Base-by-base conservation (phyloP, 2,797 vertebrate genomes). In the Caiman crocodilus region DNA sequence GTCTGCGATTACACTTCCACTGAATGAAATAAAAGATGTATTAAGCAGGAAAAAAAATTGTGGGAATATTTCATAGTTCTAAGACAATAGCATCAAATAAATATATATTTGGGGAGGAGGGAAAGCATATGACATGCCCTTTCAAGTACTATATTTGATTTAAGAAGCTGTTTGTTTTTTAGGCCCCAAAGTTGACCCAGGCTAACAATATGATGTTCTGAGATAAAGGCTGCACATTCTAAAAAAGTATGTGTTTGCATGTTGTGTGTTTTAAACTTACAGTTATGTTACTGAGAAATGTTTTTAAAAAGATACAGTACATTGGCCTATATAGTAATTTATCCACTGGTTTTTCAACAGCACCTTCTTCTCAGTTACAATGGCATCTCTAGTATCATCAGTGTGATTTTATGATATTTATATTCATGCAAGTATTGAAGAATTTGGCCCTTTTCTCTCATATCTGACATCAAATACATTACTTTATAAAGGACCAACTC, bases 151-250 rank as follows among this genome's bases (percentile, higher is more conserved):
- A 50, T 69, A 14, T 18, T 26, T 75, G 59, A 26, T 77, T 73
- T 75, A 55, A 83, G 59, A 61, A n/a, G 82, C 67, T 82, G 67
- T 79, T 81, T 76, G 79, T 9, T 90, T 50, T 35, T 73, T 80
- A 56, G 50, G 79, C 80, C 55, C 92, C 71, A 57, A 81, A 17
- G 0, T 21, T 63, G 50, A 15, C 42, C 75, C 9, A 15, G 57
- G n/a, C 5, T n/a, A 3, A 35, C 50, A 5, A 2, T 32, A 57
- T 0, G 8, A 89, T 93, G 58, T 20, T 18, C 75, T 75, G 67
- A 89, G 91, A 73, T 88, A 96, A 96, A 73, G 17, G 81, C 87
- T 35, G 69, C 82, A n/a, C 59, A 60, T 94, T 93, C 84, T 78
- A 23, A 42, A 35, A 71, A 55, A 56, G 42, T 94, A 73, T 3